Evolutionary conservation across 2,888 invertebrate species (phyloP), one percentile per base, ranked within the genome.

Genomic region (Danaus chrysippus): DNA sequence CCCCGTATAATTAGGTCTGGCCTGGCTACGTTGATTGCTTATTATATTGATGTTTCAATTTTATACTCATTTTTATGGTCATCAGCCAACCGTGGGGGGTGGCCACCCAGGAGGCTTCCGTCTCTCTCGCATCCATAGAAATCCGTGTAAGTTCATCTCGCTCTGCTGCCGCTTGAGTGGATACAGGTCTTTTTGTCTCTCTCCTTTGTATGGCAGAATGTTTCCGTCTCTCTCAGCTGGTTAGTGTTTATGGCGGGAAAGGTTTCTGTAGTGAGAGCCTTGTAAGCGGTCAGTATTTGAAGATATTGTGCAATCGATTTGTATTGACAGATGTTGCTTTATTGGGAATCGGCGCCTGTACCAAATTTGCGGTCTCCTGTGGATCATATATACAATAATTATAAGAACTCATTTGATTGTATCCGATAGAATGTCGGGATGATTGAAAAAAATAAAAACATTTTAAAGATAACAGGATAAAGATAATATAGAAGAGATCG

Each of bases 1-100:
- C 77, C 79, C 86, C 81, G 86, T 91, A 90, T 90, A 90, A 90
- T 91, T 90, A 90, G 84, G 83, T 75, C 79, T 77, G 82, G 78
- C 75, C 81, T 76, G 75, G 74, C 78, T 76, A 76, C 80, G 85
- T 83, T 91, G 90, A 90, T 91, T 91, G 89, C 90, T 89, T 91
- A 91, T 91, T 90, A 90, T 91, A 90, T 91, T 91, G 91, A 91
- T 91, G 91, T 90, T 90, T 91, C 90, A 91, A 91, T 91, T 91
- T 91, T 91, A 90, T 89, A 88, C 86, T 84, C 88, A 91, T 91
- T 91, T 90, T 91, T 91, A 91, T 90, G 91, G 90, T 86, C 91
- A 91, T 91, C 86, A 91, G 80, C 90, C 91, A 90, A 86, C 89
- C 81, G 84, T 91, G 89, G 91, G 92, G 91, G 92, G 92, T 92